These are phyloP conservation scores for Grantiella picta DNA, from an alignment of 2,113 vertebrate genomes.

Conservation along the genomic window DNA sequence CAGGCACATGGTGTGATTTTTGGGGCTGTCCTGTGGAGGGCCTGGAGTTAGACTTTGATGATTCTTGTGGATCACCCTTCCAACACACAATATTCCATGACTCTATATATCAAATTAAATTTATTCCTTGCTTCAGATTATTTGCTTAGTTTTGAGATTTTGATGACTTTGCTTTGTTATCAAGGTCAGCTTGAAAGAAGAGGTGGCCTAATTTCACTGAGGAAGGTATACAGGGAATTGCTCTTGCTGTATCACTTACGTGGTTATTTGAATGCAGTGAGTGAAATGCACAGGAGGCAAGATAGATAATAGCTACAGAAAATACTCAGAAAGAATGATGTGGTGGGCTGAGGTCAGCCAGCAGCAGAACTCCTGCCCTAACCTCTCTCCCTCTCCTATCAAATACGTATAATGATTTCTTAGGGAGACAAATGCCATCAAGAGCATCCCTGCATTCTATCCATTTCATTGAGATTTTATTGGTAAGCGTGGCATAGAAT, in stretches of 20 bases:
- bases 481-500: rapidly evolving
- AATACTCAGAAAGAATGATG: neutral
- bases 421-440: neutral
- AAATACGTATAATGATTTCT: neutral
- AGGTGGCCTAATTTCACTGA: neutral
- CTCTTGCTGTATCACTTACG: neutral
- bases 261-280: neutral
- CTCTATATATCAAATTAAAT: neutral
- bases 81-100: neutral
- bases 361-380: neutral
- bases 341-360: neutral
- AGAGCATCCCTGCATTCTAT: rapidly evolving
- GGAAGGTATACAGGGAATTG: neutral
- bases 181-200: neutral
- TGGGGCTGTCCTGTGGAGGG: neutral
- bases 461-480: neutral
- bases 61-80: neutral
- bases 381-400: neutral
- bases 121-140: neutral
- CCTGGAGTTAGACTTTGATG: neutral
- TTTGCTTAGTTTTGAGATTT: neutral
- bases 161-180: neutral
- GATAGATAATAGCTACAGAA: neutral
- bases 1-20: neutral
- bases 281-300: neutral